Evolutionary conservation across 2,888 invertebrate species (phyloP).

Genomic region (Hypolimnas misippus): DNA sequence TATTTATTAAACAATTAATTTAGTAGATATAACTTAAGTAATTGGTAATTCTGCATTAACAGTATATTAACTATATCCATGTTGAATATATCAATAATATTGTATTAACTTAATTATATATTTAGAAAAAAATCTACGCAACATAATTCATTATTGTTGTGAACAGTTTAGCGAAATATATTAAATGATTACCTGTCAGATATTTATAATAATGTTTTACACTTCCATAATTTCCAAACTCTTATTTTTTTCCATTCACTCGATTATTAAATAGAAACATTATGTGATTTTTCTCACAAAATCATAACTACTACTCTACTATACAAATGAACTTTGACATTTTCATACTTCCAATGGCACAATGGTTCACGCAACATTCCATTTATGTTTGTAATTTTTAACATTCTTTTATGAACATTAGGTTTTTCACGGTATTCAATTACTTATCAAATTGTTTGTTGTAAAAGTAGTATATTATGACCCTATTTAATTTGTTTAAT

Average conservation of each 20-base stretch:
- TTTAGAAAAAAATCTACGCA: slow-evolving; percentile 20
- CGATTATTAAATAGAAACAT: slow-evolving; percentile 25
- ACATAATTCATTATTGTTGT: slow-evolving; percentile 20
- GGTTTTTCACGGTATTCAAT: neutral
- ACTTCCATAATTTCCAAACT: slow-evolving; percentile 12
- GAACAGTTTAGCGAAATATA: neutral
- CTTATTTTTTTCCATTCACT: slow-evolving; percentile 18
- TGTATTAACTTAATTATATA: slow-evolving; percentile 1
- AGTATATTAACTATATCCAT: neutral
- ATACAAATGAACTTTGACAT: slow-evolving; percentile 79
- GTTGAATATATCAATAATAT: neutral
- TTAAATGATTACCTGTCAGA: slow-evolving; percentile 17
- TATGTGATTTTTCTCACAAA: slow-evolving; percentile 43
- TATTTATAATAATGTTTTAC: slow-evolving; percentile 12
- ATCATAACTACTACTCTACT: slow-evolving; percentile 48
- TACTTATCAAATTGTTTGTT: neutral
- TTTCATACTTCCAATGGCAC: slow-evolving; percentile 58
- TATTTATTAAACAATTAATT: too few relatives aligned
- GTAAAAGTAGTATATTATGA: neutral
- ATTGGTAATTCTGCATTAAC: neutral
- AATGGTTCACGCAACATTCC: slow-evolving; percentile 64
- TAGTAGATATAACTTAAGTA: neutral
- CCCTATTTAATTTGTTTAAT: neutral
- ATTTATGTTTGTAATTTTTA: slow-evolving; percentile 46
- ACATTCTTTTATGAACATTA: neutral